Evolutionary conservation across 2,888 invertebrate genomes (phyloP).

Genomic region (Oligia latruncula): DNA sequence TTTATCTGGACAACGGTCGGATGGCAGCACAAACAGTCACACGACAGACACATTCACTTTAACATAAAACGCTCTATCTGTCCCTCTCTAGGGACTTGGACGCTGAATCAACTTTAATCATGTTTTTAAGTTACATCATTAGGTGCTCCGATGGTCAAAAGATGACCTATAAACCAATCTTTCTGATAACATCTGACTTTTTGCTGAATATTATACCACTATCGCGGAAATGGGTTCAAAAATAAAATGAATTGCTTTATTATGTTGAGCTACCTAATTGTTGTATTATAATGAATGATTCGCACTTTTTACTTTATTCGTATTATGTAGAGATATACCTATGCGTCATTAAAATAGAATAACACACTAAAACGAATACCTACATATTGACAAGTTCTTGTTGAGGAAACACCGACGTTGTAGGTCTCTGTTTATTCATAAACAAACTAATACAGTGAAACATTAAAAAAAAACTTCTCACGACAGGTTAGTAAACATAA

Average conservation of each 20-base stretch:
- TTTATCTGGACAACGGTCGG: conserved; percentile 90
- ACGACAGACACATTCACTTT: conserved; percentile 87
- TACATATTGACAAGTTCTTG: background rate
- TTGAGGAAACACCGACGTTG: background rate
- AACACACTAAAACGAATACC: background rate
- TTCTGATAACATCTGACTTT: conserved; percentile 46
- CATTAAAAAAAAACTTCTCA: conserved; percentile 11
- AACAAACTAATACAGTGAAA: conserved; percentile 17
- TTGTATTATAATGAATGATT: conserved; percentile 19
- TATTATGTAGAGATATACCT: background rate
- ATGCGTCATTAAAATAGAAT: background rate
- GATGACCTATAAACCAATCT: conserved; percentile 43
- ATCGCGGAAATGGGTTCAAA: conserved; percentile 28
- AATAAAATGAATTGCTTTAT: conserved; percentile 38
- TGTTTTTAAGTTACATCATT: conserved; percentile 54
- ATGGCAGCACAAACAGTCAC: conserved; percentile 87
- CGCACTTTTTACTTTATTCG: conserved; percentile 10
- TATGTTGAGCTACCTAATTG: conserved; percentile 17
- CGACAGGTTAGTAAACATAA: conserved; percentile 24
- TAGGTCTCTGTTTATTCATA: conserved; percentile 3
- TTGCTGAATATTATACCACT: background rate
- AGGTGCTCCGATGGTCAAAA: conserved; percentile 4
- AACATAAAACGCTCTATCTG: conserved; percentile 80
- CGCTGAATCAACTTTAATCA: conserved; percentile 46
- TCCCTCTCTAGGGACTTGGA: conserved; percentile 40